Evolutionary conservation across 1,140 invertebrate species (phyloP).

Genomic region (Achroia grisella): DNA sequence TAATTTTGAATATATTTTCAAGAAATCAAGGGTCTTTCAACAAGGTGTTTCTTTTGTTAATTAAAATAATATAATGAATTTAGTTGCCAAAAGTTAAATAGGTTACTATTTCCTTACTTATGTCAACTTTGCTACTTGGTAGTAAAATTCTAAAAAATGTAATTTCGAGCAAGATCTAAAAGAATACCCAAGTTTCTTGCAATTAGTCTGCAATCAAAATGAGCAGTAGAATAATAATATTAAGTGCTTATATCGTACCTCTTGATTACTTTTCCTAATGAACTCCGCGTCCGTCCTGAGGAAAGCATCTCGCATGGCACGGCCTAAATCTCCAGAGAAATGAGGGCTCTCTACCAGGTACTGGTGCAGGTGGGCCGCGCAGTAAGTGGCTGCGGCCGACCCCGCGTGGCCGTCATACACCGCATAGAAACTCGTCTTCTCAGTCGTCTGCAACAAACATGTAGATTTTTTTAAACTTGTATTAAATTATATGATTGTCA

Average conservation of each 20-base stretch:
- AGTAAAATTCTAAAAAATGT: too few relatives aligned
- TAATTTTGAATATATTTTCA: too few relatives aligned
- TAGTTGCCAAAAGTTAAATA: too few relatives aligned
- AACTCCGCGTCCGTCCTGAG: conserved; percentile 87
- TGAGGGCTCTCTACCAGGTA: conserved; percentile 84
- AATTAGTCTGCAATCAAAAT: too few relatives aligned
- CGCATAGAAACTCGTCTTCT: conserved; percentile 86
- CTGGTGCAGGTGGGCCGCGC: conserved; percentile 90
- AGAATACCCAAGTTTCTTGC: too few relatives aligned
- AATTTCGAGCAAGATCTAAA: too few relatives aligned
- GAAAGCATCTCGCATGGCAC: conserved; percentile 88
- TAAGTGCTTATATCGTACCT: conserved; percentile 54
- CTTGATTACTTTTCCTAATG: conserved; percentile 80
- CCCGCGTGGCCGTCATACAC: conserved; percentile 98
- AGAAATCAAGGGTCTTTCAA: too few relatives aligned
- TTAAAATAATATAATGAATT: too few relatives aligned
- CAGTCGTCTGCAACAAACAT: conserved; percentile 44
- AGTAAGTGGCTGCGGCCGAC: conserved; percentile 90
- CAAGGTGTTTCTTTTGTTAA: too few relatives aligned
- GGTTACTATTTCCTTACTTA: too few relatives aligned
- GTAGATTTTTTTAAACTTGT: neutral
- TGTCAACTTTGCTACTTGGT: too few relatives aligned
- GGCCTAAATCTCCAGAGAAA: conserved; percentile 79
- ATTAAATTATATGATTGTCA: too few relatives aligned
- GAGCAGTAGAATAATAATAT: neutral